Conservation (phyloP, 1,140 invertebrate genomes). For the Metopolophium dirhodum region DNA sequence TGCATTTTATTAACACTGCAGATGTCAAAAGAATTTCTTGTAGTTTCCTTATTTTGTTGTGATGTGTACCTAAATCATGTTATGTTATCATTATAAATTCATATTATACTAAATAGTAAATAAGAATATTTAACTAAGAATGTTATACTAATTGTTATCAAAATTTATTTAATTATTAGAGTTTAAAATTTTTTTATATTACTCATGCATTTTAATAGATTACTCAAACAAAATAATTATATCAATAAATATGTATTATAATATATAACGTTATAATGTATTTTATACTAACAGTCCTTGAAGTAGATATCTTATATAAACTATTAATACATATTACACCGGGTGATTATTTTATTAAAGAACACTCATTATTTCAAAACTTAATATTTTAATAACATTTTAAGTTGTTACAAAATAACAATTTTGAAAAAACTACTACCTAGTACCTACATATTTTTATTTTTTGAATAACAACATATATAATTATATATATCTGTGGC, state of each 20-base stretch:
- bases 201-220: slow-evolving; percentile 11
- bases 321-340: background rate
- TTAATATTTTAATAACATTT: too few relatives aligned
- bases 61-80: slow-evolving; percentile 31
- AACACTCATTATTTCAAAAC: too few relatives aligned
- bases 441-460: too few relatives aligned
- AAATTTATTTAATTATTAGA: slow-evolving; percentile 43
- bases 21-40: slow-evolving; percentile 29
- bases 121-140: slow-evolving; percentile 9
- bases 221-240: slow-evolving; percentile 9
- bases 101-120: background rate
- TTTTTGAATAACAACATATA: too few relatives aligned
- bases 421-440: too few relatives aligned
- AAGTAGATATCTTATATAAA: background rate
- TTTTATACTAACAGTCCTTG: background rate
- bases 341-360: background rate
- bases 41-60: slow-evolving; percentile 34
- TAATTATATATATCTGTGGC: too few relatives aligned
- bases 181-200: slow-evolving; percentile 3
- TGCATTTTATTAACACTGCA: background rate
- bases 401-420: too few relatives aligned
- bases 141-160: slow-evolving; percentile 43
- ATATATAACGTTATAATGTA: background rate
- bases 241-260: slow-evolving; percentile 4
- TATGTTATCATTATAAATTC: slow-evolving; percentile 29